Evolutionary conservation across 2,888 invertebrate species (phyloP).

Genomic region (Patella ulyssiponensis): DNA sequence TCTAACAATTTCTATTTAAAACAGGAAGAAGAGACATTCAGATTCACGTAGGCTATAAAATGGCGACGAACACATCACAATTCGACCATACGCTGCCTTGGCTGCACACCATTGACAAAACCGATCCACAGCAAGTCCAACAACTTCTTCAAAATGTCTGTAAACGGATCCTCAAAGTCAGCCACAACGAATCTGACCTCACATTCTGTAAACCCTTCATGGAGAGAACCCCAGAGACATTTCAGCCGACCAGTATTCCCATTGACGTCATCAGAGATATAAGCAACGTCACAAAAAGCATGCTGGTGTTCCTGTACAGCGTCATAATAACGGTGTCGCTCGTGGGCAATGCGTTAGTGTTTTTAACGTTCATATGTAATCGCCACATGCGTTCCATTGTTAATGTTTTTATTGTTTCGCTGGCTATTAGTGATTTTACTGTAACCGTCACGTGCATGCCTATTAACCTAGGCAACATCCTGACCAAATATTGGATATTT

Average conservation of each 20-base stretch:
- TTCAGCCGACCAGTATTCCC: neutral
- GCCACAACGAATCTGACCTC: slow-evolving; percentile 7
- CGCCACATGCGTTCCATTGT: slow-evolving; percentile 52
- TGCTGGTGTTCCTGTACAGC: slow-evolving; percentile 38
- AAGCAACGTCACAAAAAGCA: slow-evolving; percentile 35
- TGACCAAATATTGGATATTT: slow-evolving; percentile 45
- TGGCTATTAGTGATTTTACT: slow-evolving; percentile 54
- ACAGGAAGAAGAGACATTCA: no score
- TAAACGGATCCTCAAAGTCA: neutral
- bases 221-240: neutral
- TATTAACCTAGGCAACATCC: slow-evolving; percentile 42
- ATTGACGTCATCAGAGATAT: slow-evolving; percentile 21
- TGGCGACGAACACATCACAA: no score
- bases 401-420: slow-evolving; percentile 55
- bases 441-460: slow-evolving; percentile 50
- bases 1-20: no score
- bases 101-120: neutral
- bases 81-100: neutral
- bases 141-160: slow-evolving; percentile 10
- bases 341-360: slow-evolving; percentile 50
- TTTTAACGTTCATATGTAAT: slow-evolving; percentile 50
- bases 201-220: slow-evolving; percentile 17
- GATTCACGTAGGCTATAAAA: no score
- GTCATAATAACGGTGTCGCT: slow-evolving; percentile 44
- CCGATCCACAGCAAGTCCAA: neutral